Base-by-base conservation (phyloP, 2,797 vertebrate species). In the Manis javanica region DNA sequence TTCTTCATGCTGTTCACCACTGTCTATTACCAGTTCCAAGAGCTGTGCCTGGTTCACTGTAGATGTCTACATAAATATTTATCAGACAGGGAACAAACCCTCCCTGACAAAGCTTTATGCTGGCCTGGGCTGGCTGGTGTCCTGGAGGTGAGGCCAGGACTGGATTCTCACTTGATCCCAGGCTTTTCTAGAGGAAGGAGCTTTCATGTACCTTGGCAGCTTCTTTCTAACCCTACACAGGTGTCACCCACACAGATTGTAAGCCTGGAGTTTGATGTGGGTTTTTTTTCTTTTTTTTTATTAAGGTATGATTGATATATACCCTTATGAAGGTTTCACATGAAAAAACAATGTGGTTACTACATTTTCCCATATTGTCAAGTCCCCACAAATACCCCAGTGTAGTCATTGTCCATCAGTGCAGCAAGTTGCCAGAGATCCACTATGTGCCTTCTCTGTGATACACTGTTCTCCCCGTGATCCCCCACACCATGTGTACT, bases 81-180 rank as follows among this genome's bases (percentile, higher is more conserved):
- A 18, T 34, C 31, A 12, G 16, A 1, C 31, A 86, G 31, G 8
- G 16, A n/a, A 34, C 18, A 19, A 42, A 46, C 19, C 37, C 42
- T 51, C 64, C 19, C 31, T 7, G n/a, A 74, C 12, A 11, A 53
- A 49, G 53, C 24, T 39, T 59, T 10, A n/a, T 1, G 1, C 51
- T 31, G 59, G 26, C 23, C 1, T 53, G 3, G 0, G 12, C 34
- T 57, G 75, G 34, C 71, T 46, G 7, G 53, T 4, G 0, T 29
- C 57, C 57, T 3, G 24, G 12, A 66, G 49, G 23, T 16, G 29
- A 83, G 37, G 64, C 6, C 37, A 14, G 21, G 39, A 34, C 14
- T 0, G 4, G 14, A 31, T 26, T 64, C 42, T 11, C 37, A 39
- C 59, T 61, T n/a, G 42, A 64, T 14, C 8, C 14, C 5, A 1